Evolutionary conservation across 2,888 invertebrate species (phyloP).

Genomic region (Steinernema scapterisci): DNA sequence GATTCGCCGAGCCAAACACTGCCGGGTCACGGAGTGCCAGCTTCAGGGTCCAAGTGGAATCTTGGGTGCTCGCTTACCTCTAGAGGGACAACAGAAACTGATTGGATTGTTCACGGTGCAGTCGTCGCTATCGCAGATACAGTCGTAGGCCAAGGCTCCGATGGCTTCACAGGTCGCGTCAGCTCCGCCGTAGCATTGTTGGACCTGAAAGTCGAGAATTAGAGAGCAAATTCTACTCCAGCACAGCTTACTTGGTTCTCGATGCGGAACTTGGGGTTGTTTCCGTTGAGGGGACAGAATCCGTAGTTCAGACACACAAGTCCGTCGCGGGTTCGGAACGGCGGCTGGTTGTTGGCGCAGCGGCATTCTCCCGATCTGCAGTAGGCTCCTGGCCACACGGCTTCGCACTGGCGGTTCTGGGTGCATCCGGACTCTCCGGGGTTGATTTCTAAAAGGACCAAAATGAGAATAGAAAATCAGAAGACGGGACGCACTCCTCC

Average conservation of each 20-base stretch:
- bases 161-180: conserved; percentile 67
- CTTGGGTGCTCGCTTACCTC: conserved; percentile 46
- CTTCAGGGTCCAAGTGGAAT: neutral
- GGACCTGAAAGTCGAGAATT: conserved; percentile 44
- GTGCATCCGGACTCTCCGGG: conserved; percentile 67
- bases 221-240: neutral
- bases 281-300: conserved; percentile 66
- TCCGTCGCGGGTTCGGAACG: conserved; percentile 63
- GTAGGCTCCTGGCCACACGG: conserved; percentile 66
- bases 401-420: conserved; percentile 65
- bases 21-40: neutral
- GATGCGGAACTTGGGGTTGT: conserved; percentile 67
- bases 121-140: conserved; percentile 66
- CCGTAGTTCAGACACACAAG: conserved; percentile 66
- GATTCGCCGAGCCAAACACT: conserved; percentile 2
- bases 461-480: neutral
- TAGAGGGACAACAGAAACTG: conserved; percentile 66
- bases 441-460: conserved; percentile 60
- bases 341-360: conserved; percentile 67
- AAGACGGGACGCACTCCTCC: conserved; percentile 61
- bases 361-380: conserved; percentile 65
- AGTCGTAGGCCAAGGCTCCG: conserved; percentile 65
- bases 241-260: conserved; percentile 59
- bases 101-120: conserved; percentile 67
- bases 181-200: conserved; percentile 65